Conservation (phyloP, 30 jellyfish, hydroid and myxozoan genomes). For the Aurelia aurita complex sp. Pacific region DNA sequence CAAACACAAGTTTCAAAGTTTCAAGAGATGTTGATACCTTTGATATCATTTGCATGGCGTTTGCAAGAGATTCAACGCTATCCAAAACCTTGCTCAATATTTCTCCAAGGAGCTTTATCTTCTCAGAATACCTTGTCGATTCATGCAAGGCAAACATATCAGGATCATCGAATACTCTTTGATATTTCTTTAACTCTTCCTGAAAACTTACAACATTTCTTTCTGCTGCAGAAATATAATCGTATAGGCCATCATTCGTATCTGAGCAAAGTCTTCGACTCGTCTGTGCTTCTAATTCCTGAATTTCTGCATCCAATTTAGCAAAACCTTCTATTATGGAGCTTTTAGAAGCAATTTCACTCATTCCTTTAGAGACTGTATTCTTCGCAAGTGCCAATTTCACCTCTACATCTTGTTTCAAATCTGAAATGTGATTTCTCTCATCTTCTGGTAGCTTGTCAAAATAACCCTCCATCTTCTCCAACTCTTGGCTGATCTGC, state of each 20-base stretch:
- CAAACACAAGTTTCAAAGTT: neutral
- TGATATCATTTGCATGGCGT: neutral
- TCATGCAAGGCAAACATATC: neutral
- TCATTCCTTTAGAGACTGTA: neutral
- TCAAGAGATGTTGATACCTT: neutral
- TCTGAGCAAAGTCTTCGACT: neutral
- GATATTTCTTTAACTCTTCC: neutral
- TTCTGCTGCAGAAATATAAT: neutral
- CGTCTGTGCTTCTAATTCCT: neutral
- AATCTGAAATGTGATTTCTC: neutral
- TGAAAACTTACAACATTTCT: neutral
- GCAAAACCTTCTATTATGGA: neutral
- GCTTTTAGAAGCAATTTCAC: neutral
- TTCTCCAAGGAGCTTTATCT: neutral
- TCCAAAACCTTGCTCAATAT: neutral
- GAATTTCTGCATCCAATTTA: neutral
- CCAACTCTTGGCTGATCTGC: neutral
- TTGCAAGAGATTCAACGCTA: neutral
- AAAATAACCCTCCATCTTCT: neutral
- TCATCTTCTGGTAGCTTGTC: constrained; percentile 15
- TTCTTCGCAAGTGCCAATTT: neutral
- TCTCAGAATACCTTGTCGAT: neutral
- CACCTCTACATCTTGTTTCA: neutral
- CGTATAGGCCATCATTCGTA: neutral
- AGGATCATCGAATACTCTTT: neutral